Conservation (phyloP, 1,140 invertebrate species). For the Sycophaga agraensis region DNA sequence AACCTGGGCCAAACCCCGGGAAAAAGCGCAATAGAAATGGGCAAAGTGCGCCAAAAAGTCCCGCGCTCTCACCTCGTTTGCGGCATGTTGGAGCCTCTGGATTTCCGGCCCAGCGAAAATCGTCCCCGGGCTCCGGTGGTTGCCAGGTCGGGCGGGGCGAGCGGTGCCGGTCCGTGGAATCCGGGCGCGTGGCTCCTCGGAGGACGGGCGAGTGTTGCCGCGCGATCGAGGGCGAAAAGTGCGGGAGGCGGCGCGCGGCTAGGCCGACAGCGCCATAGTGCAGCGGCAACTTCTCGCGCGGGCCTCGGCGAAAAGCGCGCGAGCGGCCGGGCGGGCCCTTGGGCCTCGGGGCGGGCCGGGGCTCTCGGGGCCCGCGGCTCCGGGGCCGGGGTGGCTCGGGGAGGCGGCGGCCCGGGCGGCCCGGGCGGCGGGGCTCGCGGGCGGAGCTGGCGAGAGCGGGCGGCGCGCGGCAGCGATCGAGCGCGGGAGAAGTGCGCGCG, state of each 20-base stretch:
- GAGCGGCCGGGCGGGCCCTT: neutral
- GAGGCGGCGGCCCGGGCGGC: too few relatives aligned
- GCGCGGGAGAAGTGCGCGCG: conserved; percentile 51
- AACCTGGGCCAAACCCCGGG: neutral
- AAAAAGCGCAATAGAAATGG: neutral
- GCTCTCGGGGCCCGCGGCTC: neutral
- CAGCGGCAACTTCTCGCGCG: conserved; percentile 22
- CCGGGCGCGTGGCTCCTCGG: too few relatives aligned
- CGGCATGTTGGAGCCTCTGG: conserved; percentile 45
- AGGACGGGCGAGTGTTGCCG: too few relatives aligned
- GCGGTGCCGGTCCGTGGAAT: neutral
- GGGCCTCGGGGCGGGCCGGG: neutral
- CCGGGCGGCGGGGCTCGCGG: too few relatives aligned
- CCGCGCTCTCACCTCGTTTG: conserved; percentile 47
- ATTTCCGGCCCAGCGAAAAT: too few relatives aligned
- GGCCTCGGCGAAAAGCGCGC: neutral
- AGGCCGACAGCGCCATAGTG: neutral
- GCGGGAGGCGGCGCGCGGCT: conserved; percentile 10
- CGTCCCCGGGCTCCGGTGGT: neutral
- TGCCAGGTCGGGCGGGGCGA: neutral
- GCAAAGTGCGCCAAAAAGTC: conserved; percentile 1
- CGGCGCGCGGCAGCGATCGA: neutral
- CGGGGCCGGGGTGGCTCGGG: neutral
- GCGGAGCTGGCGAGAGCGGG: too few relatives aligned
- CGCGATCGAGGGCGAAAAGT: conserved; percentile 14